Percentiles rank a stretch among this genome's conserved stretches.
phyloP scores from a whole-genome alignment of 2,113 vertebrate species.

The Sylvia atricapilla region DNA sequence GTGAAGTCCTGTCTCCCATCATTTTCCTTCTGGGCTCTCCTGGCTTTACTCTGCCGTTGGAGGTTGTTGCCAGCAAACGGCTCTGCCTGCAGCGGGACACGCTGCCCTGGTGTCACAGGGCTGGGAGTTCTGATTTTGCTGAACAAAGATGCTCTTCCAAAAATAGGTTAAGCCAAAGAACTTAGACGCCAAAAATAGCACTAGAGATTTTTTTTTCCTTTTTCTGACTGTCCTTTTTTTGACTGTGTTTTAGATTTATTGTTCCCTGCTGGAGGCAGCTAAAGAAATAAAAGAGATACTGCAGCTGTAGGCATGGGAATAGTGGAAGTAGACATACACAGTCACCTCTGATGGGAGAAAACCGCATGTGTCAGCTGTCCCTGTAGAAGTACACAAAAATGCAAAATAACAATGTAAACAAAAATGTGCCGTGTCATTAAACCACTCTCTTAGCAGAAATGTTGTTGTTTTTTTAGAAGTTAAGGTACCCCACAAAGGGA shows the following conservation, averaged over 20 bases:
- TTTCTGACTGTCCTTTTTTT: background rate
- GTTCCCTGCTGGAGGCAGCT: conserved; percentile 9
- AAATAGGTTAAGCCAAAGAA: conserved; percentile 37
- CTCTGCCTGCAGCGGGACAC: background rate
- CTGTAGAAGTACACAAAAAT: background rate
- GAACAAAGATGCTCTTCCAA: conserved; percentile 23
- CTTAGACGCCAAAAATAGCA: conserved; percentile 28
- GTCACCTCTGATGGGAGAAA: background rate
- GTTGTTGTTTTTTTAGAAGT: background rate
- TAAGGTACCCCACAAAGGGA: background rate
- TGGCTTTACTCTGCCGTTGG: background rate
- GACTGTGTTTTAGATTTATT: background rate
- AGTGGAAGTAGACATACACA: background rate
- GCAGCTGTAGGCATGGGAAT: background rate
- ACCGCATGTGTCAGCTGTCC: fast-evolving
- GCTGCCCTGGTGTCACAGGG: background rate
- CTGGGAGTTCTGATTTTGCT: conserved; percentile 6
- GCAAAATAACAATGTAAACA: background rate
- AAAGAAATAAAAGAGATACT: background rate
- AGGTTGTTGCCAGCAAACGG: fast-evolving
- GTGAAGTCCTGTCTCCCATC: background rate
- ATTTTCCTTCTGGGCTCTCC: background rate
- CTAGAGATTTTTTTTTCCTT: background rate
- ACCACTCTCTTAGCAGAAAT: background rate
- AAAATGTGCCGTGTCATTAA: background rate